Evolutionary conservation across 2,113 vertebrate species (phyloP).

Genomic region (Pionites leucogaster): DNA sequence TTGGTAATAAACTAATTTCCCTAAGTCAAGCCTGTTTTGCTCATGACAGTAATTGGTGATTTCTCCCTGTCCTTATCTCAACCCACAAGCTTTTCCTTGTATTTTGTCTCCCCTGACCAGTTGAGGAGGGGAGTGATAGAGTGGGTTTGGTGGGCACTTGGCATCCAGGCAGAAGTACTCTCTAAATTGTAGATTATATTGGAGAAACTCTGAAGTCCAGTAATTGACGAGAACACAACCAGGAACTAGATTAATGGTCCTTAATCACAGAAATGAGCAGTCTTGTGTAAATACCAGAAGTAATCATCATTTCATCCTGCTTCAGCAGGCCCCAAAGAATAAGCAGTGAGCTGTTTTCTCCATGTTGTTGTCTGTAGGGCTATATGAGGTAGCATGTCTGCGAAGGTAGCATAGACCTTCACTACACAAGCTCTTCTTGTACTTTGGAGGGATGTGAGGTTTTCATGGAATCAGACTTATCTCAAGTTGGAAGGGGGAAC

Average conservation of each 20-base stretch:
- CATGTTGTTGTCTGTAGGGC: background rate
- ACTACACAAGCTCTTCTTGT: background rate
- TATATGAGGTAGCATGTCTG: background rate
- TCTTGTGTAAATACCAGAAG: background rate
- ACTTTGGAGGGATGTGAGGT: background rate
- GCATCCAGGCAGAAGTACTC: background rate
- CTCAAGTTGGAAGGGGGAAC: background rate
- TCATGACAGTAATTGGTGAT: background rate
- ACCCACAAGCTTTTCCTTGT: background rate
- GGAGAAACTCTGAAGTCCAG: background rate
- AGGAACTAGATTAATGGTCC: background rate
- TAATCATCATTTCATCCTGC: background rate
- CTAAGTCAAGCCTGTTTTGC: background rate
- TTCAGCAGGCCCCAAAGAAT: background rate
- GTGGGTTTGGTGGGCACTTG: background rate
- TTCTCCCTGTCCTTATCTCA: background rate
- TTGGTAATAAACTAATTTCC: background rate
- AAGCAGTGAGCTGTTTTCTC: background rate
- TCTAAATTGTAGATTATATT: background rate
- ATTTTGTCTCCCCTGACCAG: background rate
- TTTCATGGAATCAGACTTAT: background rate
- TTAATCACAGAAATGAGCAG: background rate
- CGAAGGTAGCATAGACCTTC: background rate
- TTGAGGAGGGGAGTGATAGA: background rate
- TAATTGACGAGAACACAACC: background rate